phyloP scores from a whole-genome alignment of 2,113 vertebrate genomes.

The Xyrauchen texanus region DNA sequence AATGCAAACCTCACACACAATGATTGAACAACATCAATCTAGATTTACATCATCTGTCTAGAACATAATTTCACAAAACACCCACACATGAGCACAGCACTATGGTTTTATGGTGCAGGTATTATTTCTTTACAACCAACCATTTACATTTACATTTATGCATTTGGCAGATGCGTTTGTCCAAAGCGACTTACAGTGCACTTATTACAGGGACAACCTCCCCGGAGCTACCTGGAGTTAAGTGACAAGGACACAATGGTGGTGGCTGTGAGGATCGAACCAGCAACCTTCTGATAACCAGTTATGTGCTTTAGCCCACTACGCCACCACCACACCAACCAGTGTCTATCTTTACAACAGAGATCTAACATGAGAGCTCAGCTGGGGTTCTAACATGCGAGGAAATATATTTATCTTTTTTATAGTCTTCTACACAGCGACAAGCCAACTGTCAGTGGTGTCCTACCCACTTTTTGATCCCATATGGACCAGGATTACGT shows the following conservation, averaged over 20 bases:
- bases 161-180: too few relatives aligned
- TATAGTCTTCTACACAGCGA: constrained; percentile 57
- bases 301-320: too few relatives aligned
- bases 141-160: too few relatives aligned
- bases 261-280: too few relatives aligned
- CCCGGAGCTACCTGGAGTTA: too few relatives aligned
- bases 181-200: too few relatives aligned
- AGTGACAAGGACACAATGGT: too few relatives aligned
- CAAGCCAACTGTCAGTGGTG: constrained; percentile 48
- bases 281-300: too few relatives aligned
- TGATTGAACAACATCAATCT: constrained; percentile 18
- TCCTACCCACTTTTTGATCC: constrained; percentile 48
- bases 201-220: too few relatives aligned
- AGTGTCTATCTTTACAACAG: constrained; percentile 11
- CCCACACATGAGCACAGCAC: constrained; percentile 13
- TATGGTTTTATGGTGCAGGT: not conserved
- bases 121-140: constrained; percentile 3
- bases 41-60: constrained; percentile 22
- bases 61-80: constrained; percentile 3
- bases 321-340: too few relatives aligned
- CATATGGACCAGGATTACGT: constrained; percentile 16
- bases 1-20: constrained; percentile 9
- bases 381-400: not conserved
- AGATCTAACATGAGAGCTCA: constrained; percentile 9
- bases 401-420: constrained; percentile 56